Evolutionary conservation across 2,797 vertebrate genomes (phyloP).

Genomic region (Pempheris klunzingeri): DNA sequence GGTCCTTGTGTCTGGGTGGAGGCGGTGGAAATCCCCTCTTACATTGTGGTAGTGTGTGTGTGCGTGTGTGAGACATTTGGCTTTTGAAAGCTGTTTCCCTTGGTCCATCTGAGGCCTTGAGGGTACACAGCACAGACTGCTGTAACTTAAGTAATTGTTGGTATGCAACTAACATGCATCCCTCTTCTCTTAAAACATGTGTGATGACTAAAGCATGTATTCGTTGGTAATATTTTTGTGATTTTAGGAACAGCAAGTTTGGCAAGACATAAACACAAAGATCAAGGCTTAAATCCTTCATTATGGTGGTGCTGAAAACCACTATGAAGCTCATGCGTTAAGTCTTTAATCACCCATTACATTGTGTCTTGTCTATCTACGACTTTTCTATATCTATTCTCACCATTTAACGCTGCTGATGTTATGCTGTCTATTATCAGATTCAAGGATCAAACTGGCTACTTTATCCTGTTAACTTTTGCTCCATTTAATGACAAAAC

Average conservation of each 20-base stretch:
- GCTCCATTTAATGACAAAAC: not conserved
- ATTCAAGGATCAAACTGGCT: not conserved
- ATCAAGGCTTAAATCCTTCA: not conserved
- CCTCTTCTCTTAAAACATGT: constrained; percentile 18
- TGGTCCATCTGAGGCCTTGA: constrained; percentile 37
- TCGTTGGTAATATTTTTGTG: not conserved
- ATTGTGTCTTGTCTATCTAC: not conserved
- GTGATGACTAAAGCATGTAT: not conserved
- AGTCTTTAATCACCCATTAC: not conserved
- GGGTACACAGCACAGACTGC: constrained; percentile 5
- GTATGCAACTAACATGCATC: not conserved
- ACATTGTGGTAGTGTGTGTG: constrained; percentile 24
- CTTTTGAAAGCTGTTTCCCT: constrained; percentile 44
- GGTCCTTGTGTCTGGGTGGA: constrained; percentile 69
- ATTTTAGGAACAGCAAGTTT: not conserved
- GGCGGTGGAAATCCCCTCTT: constrained; percentile 80
- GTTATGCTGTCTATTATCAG: not conserved
- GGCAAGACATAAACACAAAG: not conserved
- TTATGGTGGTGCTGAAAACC: too few relatives aligned
- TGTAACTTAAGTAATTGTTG: constrained; percentile 22
- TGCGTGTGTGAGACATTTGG: constrained; percentile 47
- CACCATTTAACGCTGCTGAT: not conserved
- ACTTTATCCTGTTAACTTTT: not conserved
- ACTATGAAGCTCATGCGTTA: too few relatives aligned
- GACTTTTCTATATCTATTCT: not conserved